A percentile compares a stretch with the other conserved stretches of the same genome.
These are phyloP conservation scores for Oxygymnocypris stewartii DNA, from an alignment of 2,113 vertebrate species.

Conservation along the genomic window DNA sequence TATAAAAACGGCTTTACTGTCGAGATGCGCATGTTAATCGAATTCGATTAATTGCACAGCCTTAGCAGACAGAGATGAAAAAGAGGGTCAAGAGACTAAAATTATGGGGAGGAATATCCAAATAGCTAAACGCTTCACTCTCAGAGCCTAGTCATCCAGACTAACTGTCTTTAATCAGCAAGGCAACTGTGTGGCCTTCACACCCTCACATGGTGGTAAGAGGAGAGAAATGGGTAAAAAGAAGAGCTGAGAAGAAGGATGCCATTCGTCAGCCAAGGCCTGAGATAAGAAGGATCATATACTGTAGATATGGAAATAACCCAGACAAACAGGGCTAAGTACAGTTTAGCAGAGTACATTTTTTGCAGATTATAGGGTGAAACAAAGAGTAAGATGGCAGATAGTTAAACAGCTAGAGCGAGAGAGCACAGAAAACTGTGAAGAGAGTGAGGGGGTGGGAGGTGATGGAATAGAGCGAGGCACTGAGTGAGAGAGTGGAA, in stretches of 20 bases:
- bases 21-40: no score
- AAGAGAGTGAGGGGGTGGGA: conserved; percentile 30
- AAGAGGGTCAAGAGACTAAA: not conserved
- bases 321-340: conserved; percentile 26
- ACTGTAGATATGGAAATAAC: conserved; percentile 29
- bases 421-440: not conserved
- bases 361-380: conserved; percentile 44
- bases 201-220: not conserved
- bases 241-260: not conserved
- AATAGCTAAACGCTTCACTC: not conserved
- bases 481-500: conserved; percentile 14
- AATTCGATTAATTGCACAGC: no score
- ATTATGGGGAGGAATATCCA: conserved; percentile 6
- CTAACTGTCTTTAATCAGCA: not conserved
- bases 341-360: conserved; percentile 36
- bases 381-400: conserved; percentile 40
- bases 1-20: no score
- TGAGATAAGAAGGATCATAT: conserved; percentile 53
- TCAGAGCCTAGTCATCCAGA: not conserved
- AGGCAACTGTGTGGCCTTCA: not conserved
- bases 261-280: not conserved
- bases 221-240: not conserved
- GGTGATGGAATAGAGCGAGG: conserved; percentile 42
- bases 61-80: not conserved
- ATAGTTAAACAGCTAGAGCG: conserved; percentile 10